Conservation (phyloP, 2,113 vertebrate species). For the Tricholaema leucomelas region DNA sequence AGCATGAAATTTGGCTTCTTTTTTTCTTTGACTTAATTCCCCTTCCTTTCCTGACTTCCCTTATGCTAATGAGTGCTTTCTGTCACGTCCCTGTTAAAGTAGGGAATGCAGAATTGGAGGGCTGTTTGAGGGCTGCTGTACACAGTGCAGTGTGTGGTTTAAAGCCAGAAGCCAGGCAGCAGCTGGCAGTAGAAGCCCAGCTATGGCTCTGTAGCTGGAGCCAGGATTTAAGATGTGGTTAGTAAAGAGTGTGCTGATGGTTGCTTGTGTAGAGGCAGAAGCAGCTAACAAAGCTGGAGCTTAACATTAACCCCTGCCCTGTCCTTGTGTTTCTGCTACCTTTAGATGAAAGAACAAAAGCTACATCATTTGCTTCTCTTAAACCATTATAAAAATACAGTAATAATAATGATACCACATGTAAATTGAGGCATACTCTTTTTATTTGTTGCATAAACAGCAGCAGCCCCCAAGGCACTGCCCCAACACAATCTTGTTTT, state of each 20-base stretch:
- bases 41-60: neutral
- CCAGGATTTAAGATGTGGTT: neutral
- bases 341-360: constrained; percentile 15
- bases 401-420: neutral
- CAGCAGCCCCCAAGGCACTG: neutral
- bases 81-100: neutral
- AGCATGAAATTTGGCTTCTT: neutral
- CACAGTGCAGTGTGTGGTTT: neutral
- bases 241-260: neutral
- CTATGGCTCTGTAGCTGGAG: neutral
- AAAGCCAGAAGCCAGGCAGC: neutral
- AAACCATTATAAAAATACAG: neutral
- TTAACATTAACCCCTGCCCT: neutral
- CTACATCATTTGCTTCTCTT: constrained; percentile 4
- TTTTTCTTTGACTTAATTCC: neutral
- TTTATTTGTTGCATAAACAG: constrained; percentile 1
- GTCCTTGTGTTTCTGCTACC: neutral
- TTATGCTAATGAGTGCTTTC: neutral
- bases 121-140: neutral
- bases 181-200: constrained; percentile 9
- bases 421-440: neutral
- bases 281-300: neutral
- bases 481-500: neutral
- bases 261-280: neutral
- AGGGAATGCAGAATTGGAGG: neutral